Conservation (phyloP, 2,888 invertebrate genomes). For the Melinaea menophilus region DNA sequence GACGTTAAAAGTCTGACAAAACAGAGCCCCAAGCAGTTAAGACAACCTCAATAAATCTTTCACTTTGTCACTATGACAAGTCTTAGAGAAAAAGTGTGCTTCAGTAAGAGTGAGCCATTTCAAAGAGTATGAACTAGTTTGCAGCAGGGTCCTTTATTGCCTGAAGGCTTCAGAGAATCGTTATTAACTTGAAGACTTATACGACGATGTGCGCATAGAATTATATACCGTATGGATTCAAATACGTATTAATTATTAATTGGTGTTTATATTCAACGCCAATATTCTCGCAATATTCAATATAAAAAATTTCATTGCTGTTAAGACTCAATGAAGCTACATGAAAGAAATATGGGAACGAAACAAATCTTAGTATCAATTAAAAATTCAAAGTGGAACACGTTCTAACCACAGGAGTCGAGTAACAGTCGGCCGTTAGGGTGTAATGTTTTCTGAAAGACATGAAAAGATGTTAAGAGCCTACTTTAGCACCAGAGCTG, state of each 20-base stretch:
- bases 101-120: conserved; percentile 1
- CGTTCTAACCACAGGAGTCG: conserved; percentile 14
- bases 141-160: conserved; percentile 10
- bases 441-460: conserved; percentile 32
- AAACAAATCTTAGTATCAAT: background rate
- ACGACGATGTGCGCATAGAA: conserved; percentile 1
- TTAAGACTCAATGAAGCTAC: background rate
- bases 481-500: conserved; percentile 23
- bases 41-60: too few species aligned
- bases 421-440: conserved; percentile 25
- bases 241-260: background rate
- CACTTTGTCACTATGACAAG: background rate
- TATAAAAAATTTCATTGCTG: background rate
- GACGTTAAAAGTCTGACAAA: too few species aligned
- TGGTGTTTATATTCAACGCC: too few species aligned
- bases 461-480: conserved; percentile 37
- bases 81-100: conserved; percentile 4
- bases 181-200: conserved; percentile 15
- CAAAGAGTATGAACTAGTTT: conserved; percentile 6
- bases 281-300: too few species aligned
- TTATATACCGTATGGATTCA: background rate
- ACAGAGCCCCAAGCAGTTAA: too few species aligned
- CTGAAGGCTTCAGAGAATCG: conserved; percentile 9
- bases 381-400: conserved; percentile 14
- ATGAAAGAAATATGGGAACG: background rate